These are phyloP conservation scores for Pangasius djambal DNA, from an alignment of 2,797 vertebrate species.

Conservation along the genomic window DNA sequence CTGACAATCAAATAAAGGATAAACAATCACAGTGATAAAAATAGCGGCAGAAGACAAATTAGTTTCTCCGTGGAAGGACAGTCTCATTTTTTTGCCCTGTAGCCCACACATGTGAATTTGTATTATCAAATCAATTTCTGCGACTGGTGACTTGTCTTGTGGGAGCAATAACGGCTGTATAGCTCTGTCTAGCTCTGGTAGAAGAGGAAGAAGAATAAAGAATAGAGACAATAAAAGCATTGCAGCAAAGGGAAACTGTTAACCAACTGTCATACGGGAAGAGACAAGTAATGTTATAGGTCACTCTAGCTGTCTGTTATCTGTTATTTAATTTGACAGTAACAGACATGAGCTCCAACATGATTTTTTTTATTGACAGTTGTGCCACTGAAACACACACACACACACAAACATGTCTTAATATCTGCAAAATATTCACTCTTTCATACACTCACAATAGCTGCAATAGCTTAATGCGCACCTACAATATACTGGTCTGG, in stretches of 20 bases:
- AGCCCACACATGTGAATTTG: background rate
- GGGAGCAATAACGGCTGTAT: background rate
- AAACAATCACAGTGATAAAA: constrained; percentile 2
- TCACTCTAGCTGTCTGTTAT: no score
- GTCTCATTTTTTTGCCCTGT: background rate
- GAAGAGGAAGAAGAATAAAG: background rate
- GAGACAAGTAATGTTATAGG: background rate
- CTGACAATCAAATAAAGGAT: background rate
- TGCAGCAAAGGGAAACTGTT: background rate
- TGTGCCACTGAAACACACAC: no score
- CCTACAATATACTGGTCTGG: background rate
- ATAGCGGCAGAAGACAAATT: background rate
- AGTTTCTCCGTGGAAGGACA: background rate
- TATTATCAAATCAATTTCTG: background rate
- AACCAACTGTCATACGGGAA: background rate
- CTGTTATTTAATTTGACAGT: no score
- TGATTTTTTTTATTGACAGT: background rate
- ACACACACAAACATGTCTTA: background rate
- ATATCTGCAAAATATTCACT: background rate
- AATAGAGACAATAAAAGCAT: background rate
- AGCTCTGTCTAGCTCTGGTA: background rate
- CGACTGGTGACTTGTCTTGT: background rate
- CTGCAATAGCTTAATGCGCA: background rate
- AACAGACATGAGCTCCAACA: background rate
- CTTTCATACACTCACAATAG: background rate